These are phyloP conservation scores for Vollenhovia emeryi DNA, from an alignment of 1,140 invertebrate species.

Conservation along the genomic window DNA sequence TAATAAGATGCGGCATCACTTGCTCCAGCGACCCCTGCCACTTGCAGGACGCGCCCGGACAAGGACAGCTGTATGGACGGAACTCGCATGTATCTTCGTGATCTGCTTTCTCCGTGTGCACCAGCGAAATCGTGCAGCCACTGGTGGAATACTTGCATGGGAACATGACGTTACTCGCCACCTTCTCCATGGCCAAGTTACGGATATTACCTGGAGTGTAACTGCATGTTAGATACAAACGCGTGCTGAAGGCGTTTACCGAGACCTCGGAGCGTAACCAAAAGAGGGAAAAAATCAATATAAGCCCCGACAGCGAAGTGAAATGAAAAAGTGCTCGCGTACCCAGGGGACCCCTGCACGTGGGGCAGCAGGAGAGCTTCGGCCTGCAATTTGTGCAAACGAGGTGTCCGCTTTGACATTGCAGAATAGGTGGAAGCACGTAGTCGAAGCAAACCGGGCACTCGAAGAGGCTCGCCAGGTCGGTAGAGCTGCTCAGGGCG, in stretches of 20 bases:
- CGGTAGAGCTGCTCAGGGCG: constrained; percentile 88
- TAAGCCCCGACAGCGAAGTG: no score
- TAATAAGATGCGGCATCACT: constrained; percentile 99
- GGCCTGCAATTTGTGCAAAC: constrained; percentile 98
- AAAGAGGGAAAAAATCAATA: no score
- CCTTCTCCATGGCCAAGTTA: constrained; percentile 99
- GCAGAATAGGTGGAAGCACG: constrained; percentile 97
- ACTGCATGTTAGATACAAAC: not conserved
- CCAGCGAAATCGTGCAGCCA: constrained; percentile 96
- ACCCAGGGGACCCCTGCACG: constrained; percentile 97
- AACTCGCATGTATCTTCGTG: constrained; percentile 99
- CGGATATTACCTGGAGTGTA: constrained; percentile 96
- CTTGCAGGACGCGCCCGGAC: constrained; percentile 99
- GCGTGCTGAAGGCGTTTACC: no score
- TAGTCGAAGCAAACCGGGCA: constrained; percentile 99
- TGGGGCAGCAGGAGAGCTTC: constrained; percentile 98
- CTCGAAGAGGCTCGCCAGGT: constrained; percentile 98
- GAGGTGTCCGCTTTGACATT: constrained; percentile 95
- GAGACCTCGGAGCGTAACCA: no score
- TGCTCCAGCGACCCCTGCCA: constrained; percentile 98
- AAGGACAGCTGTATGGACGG: constrained; percentile 98
- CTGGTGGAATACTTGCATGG: constrained; percentile 99
- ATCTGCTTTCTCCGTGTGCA: constrained; percentile 98
- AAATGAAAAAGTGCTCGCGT: constrained; percentile 59
- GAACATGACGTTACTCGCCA: constrained; percentile 98